Conservation (phyloP, 2,113 vertebrate species). For the Genyomyrus donnyi region DNA sequence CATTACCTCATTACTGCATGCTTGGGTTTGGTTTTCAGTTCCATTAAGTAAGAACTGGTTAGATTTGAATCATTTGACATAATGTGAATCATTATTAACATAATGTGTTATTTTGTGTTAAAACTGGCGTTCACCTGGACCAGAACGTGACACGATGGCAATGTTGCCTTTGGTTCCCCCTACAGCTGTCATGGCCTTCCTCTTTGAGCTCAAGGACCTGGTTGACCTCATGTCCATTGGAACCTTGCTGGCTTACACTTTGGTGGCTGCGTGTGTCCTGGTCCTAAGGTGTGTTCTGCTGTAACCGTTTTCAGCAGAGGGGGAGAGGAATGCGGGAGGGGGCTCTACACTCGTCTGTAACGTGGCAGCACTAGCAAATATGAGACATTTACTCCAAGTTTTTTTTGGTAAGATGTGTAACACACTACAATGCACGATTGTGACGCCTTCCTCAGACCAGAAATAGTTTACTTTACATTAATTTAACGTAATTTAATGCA, state of each 20-base stretch:
- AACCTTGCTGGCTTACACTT: constrained; percentile 87
- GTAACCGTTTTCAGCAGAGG: background rate
- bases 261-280: constrained; percentile 91
- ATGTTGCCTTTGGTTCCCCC: constrained; percentile 16
- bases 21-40: background rate
- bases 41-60: background rate
- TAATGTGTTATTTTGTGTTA: background rate
- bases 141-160: background rate
- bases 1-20: background rate
- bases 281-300: constrained; percentile 73
- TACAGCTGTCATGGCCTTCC: constrained; percentile 89
- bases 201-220: constrained; percentile 91
- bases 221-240: constrained; percentile 97
- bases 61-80: background rate
- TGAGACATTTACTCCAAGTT: background rate
- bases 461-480: background rate
- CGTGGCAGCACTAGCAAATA: background rate
- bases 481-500: background rate
- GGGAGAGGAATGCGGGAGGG: background rate
- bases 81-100: no score
- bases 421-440: background rate
- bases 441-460: background rate
- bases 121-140: background rate
- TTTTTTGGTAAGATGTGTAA: background rate
- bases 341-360: background rate